Evolutionary conservation across 2,113 vertebrate genomes (phyloP).

Genomic region (Spea multiplicata): DNA sequence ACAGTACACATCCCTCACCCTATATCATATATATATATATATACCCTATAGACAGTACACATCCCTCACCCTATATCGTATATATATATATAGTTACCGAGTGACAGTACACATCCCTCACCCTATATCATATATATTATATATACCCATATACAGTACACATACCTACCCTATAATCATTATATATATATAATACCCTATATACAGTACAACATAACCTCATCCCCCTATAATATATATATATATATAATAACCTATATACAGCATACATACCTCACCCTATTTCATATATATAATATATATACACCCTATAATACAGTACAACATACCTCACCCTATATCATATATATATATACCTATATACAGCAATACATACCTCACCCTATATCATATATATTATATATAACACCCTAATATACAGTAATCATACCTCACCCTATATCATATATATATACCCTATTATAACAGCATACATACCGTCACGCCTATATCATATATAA

Average conservation of each 20-base stretch:
- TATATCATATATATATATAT: background rate
- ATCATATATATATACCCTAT: background rate
- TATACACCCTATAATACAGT: background rate
- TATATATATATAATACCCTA: background rate
- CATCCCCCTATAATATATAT: background rate
- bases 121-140: background rate
- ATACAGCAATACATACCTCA: background rate
- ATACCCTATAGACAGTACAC: background rate
- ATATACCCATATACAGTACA: background rate
- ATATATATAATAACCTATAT: background rate
- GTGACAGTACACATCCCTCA: background rate
- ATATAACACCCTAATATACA: background rate
- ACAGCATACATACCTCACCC: background rate
- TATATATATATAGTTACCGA: background rate
- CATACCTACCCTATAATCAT: background rate
- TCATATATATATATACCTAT: background rate
- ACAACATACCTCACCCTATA: background rate
- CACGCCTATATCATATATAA: background rate
- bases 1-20: background rate
- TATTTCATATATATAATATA: too few relatives aligned
- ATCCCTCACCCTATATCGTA: background rate
- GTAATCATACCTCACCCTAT: background rate
- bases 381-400: background rate
- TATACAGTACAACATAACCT: background rate
- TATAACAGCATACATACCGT: background rate